Conservation (phyloP, 2,888 invertebrate genomes). For the Hipparchia sbordonii region DNA sequence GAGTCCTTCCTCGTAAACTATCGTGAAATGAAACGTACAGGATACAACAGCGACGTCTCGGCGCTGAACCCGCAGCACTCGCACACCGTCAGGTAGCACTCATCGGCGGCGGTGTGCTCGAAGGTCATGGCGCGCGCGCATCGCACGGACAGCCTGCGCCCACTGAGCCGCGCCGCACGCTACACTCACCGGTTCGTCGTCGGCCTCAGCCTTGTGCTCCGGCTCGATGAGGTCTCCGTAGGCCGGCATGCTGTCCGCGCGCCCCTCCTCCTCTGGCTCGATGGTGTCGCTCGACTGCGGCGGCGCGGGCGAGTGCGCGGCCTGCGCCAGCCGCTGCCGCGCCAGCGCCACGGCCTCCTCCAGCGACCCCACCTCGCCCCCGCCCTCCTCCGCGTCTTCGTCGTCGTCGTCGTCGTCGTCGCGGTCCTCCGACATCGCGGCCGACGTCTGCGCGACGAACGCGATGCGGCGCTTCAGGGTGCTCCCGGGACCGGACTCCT, state of each 20-base stretch:
- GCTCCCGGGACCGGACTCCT: slow-evolving; percentile 74
- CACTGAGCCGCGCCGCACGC: slow-evolving; percentile 54
- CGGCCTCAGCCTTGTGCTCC: slow-evolving; percentile 58
- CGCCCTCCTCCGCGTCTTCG: slow-evolving; percentile 63
- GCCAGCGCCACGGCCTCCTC: slow-evolving; percentile 80
- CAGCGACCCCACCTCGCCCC: slow-evolving; percentile 73
- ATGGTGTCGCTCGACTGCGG: slow-evolving; percentile 65
- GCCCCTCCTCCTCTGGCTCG: slow-evolving; percentile 77
- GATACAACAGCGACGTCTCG: slow-evolving; percentile 74
- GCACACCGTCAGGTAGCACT: slow-evolving; percentile 78
- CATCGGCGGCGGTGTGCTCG: slow-evolving; percentile 75
- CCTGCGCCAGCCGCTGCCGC: slow-evolving; percentile 72
- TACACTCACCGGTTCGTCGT: slow-evolving; percentile 66
- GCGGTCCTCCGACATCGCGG: slow-evolving; percentile 79
- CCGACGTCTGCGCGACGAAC: slow-evolving; percentile 80
- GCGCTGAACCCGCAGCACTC: slow-evolving; percentile 82
- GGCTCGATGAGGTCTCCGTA: slow-evolving; percentile 81
- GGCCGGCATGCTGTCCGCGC: slow-evolving; percentile 76
- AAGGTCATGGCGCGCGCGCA: slow-evolving; percentile 82
- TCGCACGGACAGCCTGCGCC: slow-evolving; percentile 63
- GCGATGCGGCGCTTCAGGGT: slow-evolving; percentile 77
- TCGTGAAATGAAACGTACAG: slow-evolving; percentile 79
- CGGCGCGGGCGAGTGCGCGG: slow-evolving; percentile 62
- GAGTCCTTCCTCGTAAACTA: slow-evolving; percentile 69
- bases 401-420: slow-evolving; percentile 72